Conservation (phyloP, 2,888 invertebrate species). For the Lycophotia porphyrea region DNA sequence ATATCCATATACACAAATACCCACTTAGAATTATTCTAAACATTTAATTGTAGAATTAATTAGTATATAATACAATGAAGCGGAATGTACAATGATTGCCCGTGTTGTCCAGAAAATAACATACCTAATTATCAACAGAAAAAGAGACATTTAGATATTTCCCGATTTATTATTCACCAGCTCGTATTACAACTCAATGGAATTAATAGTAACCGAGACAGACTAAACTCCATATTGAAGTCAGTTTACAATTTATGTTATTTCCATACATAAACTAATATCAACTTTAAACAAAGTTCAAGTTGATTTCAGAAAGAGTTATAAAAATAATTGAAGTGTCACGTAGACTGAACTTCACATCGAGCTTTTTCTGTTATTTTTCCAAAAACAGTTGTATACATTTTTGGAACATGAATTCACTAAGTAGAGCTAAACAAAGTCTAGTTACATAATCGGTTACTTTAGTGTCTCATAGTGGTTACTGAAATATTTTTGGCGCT, state of each 20-base stretch:
- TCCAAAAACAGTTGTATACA: too few species aligned
- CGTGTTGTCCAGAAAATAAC: not conserved
- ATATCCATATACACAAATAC: not conserved
- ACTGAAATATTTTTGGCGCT: too few species aligned
- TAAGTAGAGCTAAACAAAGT: too few species aligned
- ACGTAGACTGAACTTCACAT: not conserved
- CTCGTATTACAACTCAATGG: not conserved
- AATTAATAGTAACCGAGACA: not conserved
- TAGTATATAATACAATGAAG: not conserved
- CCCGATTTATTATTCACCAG: not conserved
- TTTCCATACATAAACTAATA: not conserved
- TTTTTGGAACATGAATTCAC: too few species aligned
- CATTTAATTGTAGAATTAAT: not conserved
- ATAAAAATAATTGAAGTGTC: not conserved
- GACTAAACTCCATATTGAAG: not conserved
- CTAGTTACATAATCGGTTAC: too few species aligned
- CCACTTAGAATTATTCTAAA: slow-evolving; percentile 20
- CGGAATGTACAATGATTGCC: slow-evolving; percentile 7
- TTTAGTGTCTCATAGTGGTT: too few species aligned
- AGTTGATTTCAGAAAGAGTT: not conserved
- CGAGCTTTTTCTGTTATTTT: too few species aligned
- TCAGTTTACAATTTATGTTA: not conserved
- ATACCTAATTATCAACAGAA: not conserved
- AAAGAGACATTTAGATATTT: not conserved
- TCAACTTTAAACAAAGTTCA: not conserved